phyloP scores from a whole-genome alignment of 2,888 invertebrate species.

The Cylindroiulus punctatus region DNA sequence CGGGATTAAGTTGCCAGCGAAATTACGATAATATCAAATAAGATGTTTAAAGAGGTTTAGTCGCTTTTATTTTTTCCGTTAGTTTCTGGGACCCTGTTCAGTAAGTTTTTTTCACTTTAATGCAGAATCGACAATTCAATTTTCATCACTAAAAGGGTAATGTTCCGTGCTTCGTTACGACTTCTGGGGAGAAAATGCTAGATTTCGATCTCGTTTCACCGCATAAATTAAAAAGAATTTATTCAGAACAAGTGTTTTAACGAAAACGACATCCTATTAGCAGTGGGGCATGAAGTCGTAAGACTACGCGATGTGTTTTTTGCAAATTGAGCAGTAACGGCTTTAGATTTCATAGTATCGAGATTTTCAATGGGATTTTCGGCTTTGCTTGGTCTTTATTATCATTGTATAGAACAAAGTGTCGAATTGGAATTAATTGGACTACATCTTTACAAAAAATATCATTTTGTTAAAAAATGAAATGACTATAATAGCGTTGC shows the following conservation, averaged over 20 bases:
- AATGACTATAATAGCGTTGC: not conserved
- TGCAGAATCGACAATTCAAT: slow-evolving; percentile 5
- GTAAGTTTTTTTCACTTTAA: not conserved
- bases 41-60: not conserved
- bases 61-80: not conserved
- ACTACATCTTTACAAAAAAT: not conserved
- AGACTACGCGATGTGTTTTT: not conserved
- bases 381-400: not conserved
- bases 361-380: slow-evolving; percentile 28
- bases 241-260: not conserved
- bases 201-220: not conserved
- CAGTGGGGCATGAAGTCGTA: slow-evolving; percentile 14
- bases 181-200: not conserved
- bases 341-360: not conserved
- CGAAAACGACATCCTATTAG: slow-evolving; percentile 31
- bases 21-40: not conserved
- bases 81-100: not conserved
- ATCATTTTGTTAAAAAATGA: not conserved
- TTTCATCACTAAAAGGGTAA: not conserved
- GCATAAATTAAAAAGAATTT: slow-evolving; percentile 6
- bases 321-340: slow-evolving; percentile 1
- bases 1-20: slow-evolving; percentile 9
- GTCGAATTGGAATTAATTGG: not conserved
- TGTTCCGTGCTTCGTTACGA: not conserved
- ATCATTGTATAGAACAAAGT: not conserved